Evolutionary conservation across 2,113 vertebrate species (phyloP), one percentile per base, ranked within the genome.

Genomic region (Pelvicachromis taeniatus): DNA sequence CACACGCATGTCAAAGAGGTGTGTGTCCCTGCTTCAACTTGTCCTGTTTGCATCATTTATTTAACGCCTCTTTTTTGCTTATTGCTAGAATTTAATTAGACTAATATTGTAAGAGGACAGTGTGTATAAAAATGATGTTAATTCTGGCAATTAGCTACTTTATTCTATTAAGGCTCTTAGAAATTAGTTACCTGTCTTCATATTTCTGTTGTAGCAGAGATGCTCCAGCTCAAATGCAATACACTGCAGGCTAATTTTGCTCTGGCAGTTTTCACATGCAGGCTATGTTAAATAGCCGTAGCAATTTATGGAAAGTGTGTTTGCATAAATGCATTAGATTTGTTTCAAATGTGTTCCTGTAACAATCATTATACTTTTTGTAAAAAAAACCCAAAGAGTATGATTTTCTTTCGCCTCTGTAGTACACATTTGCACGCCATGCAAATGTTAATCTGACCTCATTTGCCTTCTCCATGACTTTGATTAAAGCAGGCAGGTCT

Each of bases 1-100:
- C 99, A 99, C 91, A 99, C 98, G 1, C 99, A 99, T 0, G 98
- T 98, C 54, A 99, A 99, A 94, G 99, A 99, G 97, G 99, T 98
- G 87, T 92, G 94, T 87, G 3, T 10, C 33, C 5, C 81, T 31
- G 19, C 38, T 16, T 40, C 12, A 70, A 6, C 11, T 45, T 80
- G 26, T 21, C 13, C n/a, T 38, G n/a, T 84, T 45, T 52, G 26
- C 17, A 8, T 9, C 70, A 52, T 0, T 33, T 45, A 75, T 75
- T 75, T 52, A 29, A 75, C 70, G 12, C 26, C 26, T 33, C 1
- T 1, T 16, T 75, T 75, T 75, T 75, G 26, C 45, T 0, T 52
- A 75, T 8, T 50, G 42, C 23, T 50, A 73, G 29, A 31, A 33
- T 75, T 50, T 9, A 7, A 31, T 52, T 26, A 0, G 6, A 5